Conservation (phyloP, 2,888 invertebrate genomes). For the Synanthedon andrenaeformis region DNA sequence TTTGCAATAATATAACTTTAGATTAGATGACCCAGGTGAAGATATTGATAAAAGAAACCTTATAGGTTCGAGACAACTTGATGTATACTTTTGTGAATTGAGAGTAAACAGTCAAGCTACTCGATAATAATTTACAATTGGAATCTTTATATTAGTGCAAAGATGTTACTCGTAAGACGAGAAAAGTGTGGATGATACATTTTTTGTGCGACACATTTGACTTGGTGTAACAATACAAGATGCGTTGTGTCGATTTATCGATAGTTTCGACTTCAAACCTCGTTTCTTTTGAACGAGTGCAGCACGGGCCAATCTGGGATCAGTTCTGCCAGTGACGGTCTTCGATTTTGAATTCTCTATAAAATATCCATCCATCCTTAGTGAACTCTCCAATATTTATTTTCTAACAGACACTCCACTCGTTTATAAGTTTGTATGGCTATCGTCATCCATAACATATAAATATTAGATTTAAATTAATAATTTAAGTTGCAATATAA, state of each 20-base stretch:
- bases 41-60: too few species aligned
- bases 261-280: constrained; percentile 77
- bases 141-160: constrained; percentile 13
- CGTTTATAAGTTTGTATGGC: neutral
- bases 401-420: constrained; percentile 1
- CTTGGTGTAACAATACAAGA: constrained; percentile 51
- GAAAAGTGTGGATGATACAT: constrained; percentile 28
- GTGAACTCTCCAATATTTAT: constrained; percentile 7
- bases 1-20: too few species aligned
- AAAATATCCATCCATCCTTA: constrained; percentile 61
- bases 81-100: too few species aligned
- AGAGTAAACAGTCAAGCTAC: too few species aligned
- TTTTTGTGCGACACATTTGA: constrained; percentile 11
- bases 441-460: constrained; percentile 4
- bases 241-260: constrained; percentile 36
- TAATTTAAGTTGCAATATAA: too few species aligned
- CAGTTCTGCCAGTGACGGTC: constrained; percentile 92
- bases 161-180: constrained; percentile 24
- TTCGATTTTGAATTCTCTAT: constrained; percentile 73
- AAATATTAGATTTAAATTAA: neutral
- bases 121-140: too few species aligned
- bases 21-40: constrained; percentile 22
- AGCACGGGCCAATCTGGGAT: constrained; percentile 97
- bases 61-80: too few species aligned
- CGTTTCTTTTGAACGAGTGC: constrained; percentile 84